Base-by-base conservation (phyloP, 2,797 vertebrate genomes). In the Rhinophrynus dorsalis region DNA sequence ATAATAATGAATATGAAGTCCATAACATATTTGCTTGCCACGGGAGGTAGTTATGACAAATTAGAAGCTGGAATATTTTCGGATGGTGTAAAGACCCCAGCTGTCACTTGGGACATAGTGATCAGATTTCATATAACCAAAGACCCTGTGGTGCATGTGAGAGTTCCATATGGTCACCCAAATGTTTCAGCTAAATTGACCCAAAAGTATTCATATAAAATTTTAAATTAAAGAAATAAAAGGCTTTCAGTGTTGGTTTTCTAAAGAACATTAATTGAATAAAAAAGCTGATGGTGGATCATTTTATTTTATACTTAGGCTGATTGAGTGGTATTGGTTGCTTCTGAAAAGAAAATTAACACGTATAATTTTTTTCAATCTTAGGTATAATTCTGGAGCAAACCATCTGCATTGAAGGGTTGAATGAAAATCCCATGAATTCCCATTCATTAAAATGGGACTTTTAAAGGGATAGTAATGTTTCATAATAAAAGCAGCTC, bases 11-110 rank as follows among this genome's bases (percentile, higher is more conserved):
- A 80, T 78, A 77, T 87, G 94, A 92, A 96, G 93, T 93, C 85
- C 85, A 91, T 89, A 92, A 94, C 96, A 98, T 97, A 95, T 98
- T 99, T 98, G 88, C 86, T 89, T 98, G 92, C 96, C 95, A 96
- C 95, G 95, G 96, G 96, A 97, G 96, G 96, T 95, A 93, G 94
- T 96, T 96, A 96, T 98, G 97, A 99, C 96, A 98, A 98, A 99
- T 99, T 98, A 98, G 94, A 96, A 98, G 96, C 93, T 94, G 95
- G 93, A 94, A 94, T 94, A 95, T 96, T 96, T 94, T 98, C 94
- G 93, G 94, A 96, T 95, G 95, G 95, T 96, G 92, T 94, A 95
- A 95, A 98, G 93, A 90, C 94, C 90, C 94, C 96, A 98, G 96
- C 96, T 99, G 97, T 98, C 96, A 96, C 93, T 83, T 81, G 94